These are phyloP conservation scores for Eucidaris tribuloides DNA, from an alignment of 35 echinoderm and acorn worm genomes.

Conservation along the genomic window DNA sequence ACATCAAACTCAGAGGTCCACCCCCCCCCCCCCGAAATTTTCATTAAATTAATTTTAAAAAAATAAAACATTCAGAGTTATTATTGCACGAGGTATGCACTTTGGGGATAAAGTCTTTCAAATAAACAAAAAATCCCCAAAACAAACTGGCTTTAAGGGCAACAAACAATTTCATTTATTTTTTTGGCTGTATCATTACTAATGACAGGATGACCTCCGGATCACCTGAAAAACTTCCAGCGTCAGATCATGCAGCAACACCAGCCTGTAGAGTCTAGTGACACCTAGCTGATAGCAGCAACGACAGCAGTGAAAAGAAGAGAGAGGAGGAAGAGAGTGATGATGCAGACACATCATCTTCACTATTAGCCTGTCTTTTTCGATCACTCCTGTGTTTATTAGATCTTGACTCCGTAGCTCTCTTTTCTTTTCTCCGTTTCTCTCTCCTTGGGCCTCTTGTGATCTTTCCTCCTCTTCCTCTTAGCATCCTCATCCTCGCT, in stretches of 20 bases:
- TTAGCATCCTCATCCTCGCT: constrained; percentile 3
- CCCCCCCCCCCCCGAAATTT: too few species aligned
- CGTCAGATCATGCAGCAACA: constrained; percentile 90
- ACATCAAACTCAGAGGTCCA: too few species aligned
- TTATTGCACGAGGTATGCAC: too few species aligned
- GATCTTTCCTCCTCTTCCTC: background rate
- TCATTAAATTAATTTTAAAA: too few species aligned
- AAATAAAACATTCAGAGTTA: too few species aligned
- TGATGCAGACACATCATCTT: background rate
- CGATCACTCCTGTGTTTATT: background rate
- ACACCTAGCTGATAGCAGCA: background rate
- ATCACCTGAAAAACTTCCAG: constrained; percentile 85
- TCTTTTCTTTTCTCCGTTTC: background rate
- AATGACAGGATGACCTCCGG: constrained; percentile 66
- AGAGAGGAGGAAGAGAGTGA: background rate
- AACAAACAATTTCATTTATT: too few species aligned
- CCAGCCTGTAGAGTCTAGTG: constrained; percentile 52
- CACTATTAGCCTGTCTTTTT: background rate
- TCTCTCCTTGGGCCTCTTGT: background rate
- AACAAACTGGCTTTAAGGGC: too few species aligned
- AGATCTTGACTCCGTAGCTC: background rate
- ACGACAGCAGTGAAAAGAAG: background rate
- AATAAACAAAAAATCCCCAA: too few species aligned
- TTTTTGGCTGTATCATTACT: background rate
- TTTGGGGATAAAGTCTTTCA: too few species aligned